Evolutionary conservation across 2,113 vertebrate genomes (phyloP), one percentile per base, ranked within the genome.

Genomic region (Toxostoma redivivum): DNA sequence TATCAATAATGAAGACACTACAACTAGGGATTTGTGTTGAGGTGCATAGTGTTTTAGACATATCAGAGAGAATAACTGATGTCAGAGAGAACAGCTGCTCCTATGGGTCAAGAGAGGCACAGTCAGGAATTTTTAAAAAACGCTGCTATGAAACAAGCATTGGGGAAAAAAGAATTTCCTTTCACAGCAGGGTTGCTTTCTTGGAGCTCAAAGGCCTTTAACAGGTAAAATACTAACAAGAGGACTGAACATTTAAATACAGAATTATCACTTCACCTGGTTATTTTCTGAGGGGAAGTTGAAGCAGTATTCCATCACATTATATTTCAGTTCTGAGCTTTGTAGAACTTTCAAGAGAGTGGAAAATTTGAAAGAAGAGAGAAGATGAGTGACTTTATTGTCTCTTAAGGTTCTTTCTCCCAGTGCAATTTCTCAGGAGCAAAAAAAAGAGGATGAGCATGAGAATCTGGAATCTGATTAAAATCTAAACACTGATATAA

Each of bases 1-100:
- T 45, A 94, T 94, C 65, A 94, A 84, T 89, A 91, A 94, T 71
- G 61, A 66, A 92, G 64, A 31, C 20, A n/a, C 17, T 30, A 47
- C 56, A 86, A 51, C 56, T 7, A 51, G 72, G 38, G 83, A 86
- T 90, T 81, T 84, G 24, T 88, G 51, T 51, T 71, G 45, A 90
- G 33, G 50, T 66, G 31, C 44, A 44, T 18, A 33, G 38, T 61
- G 23, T 54, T 97, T 95, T 67, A 81, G 69, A 24, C 14, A 44
- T 92, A 91, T 88, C 80, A 90, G 82, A 90, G 51, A 83, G 92
- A 94, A 86, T 86, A 92, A 73, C 38, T 62, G 62, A 97, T 93
- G 67, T 37, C 40, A 83, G 80, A 83, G 40, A 56, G 60, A 80
- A 78, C 21, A 86, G 50, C n/a, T 38, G 45, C 20, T 93, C 61